phyloP scores from a whole-genome alignment of 2,888 invertebrate genomes.

The Drosophila paracracens region DNA sequence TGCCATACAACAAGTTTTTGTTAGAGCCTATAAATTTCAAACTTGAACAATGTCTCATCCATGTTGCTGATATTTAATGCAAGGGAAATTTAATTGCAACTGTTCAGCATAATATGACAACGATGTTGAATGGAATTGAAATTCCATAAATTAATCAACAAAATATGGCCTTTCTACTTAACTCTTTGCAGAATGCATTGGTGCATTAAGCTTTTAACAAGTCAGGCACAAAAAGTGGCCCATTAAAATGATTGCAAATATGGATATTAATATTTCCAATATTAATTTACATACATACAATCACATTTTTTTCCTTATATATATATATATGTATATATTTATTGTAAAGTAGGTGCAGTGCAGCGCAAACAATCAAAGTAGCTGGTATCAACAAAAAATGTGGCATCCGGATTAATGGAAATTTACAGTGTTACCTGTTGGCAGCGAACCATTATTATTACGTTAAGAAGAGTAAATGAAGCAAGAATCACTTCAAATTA shows the following conservation, averaged over 20 bases:
- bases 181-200: conserved; percentile 39
- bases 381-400: conserved; percentile 40
- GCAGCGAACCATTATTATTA: not conserved
- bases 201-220: conserved; percentile 59
- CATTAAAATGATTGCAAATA: conserved; percentile 73
- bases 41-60: not conserved
- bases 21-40: not conserved
- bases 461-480: not conserved
- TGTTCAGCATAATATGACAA: conserved; percentile 37
- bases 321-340: not conserved
- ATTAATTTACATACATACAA: conserved; percentile 8
- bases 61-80: conserved; percentile 9
- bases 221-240: conserved; percentile 56
- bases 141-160: conserved; percentile 55
- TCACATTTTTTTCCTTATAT: conserved; percentile 8
- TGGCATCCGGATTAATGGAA: conserved; percentile 59
- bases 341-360: conserved; percentile 30
- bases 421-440: conserved; percentile 52
- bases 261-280: conserved; percentile 9
- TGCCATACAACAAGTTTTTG: not conserved
- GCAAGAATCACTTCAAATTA: not conserved
- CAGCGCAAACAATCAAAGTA: conserved; percentile 71
- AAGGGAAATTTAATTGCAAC: conserved; percentile 43
- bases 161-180: conserved; percentile 26
- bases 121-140: conserved; percentile 20